Evolutionary conservation across 2,888 invertebrate genomes (phyloP), one percentile per base, ranked within the genome.

Genomic region (Beris morrisii): DNA sequence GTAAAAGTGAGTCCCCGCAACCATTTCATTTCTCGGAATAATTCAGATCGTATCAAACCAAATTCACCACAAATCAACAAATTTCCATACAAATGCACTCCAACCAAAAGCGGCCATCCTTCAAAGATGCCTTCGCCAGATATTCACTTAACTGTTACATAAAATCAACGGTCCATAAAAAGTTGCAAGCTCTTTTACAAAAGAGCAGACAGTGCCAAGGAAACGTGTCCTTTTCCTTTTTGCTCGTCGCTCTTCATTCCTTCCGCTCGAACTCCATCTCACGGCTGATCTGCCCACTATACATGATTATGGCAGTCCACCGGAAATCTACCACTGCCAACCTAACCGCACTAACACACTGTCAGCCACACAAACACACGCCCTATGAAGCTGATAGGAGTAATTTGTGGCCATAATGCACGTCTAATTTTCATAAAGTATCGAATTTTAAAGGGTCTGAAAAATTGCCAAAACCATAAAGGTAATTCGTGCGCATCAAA

Each of bases 401-500:
- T 50, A 64, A 64, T 64, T 32, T 55, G 64, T 46, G 64, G 54
- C 54, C 66, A 68, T 69, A 67, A 67, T 69, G 67, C 61, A 64
- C 69, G 65, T 67, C 65, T 69, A 69, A 69, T 69, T 69, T 69
- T 69, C 66, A 69, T 69, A 67, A 61, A 61, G 64, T 46, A 22
- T 57, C 43, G 4, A 15, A 7, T 65, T 38, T 56, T 43, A 58
- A 58, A 65, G 13, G 38, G 38, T 45, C 58, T 64, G 63, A 67
- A 61, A 78, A 77, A 77, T 77, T 77, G 74, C 72, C 73, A 74
- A 74, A 75, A 44, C 59, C 67, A 46, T 61, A 76, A 79, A 78
- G 75, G 74, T 76, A 75, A 76, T 77, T 76, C 78, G 79, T 78
- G 78, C 77, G 77, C 74, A 77, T 75, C 76, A 77, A 77, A 78